phyloP scores from a whole-genome alignment of 2,888 invertebrate species.

The Papilio elwesi region DNA sequence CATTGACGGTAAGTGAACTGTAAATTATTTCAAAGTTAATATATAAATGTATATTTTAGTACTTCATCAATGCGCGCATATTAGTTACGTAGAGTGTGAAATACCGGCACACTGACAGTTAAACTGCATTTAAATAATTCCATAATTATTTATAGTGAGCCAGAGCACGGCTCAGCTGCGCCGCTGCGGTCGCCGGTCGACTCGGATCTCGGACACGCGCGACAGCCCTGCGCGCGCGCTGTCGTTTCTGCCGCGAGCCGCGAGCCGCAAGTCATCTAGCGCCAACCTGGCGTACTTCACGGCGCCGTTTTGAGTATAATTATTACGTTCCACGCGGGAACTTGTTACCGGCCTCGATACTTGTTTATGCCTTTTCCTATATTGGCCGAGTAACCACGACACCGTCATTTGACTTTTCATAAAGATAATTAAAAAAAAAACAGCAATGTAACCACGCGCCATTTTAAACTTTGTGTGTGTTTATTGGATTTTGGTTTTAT shows the following conservation, averaged over 20 bases:
- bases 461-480: conserved; percentile 15
- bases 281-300: conserved; percentile 53
- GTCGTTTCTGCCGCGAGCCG: conserved; percentile 36
- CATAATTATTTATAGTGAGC: conserved; percentile 78
- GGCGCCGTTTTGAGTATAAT: conserved; percentile 40
- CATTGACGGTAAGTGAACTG: not conserved
- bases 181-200: conserved; percentile 44
- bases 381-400: conserved; percentile 42
- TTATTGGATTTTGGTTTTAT: conserved; percentile 11
- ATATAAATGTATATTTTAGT: not conserved
- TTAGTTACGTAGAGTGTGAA: not conserved
- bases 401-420: conserved; percentile 49
- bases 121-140: conserved; percentile 72
- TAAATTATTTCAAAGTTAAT: not conserved
- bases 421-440: conserved; percentile 42
- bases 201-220: conserved; percentile 42
- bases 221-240: conserved; percentile 49
- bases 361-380: conserved; percentile 61
- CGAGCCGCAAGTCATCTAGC: conserved; percentile 16
- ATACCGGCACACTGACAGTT: conserved; percentile 51
- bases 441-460: not conserved
- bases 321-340: conserved; percentile 62
- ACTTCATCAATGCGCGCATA: not conserved
- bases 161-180: conserved; percentile 71
- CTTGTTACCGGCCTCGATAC: conserved; percentile 60